Percentiles rank a stretch among this genome's conserved stretches.
phyloP scores from a whole-genome alignment of 2,113 vertebrate genomes.

The Merops nubicus region DNA sequence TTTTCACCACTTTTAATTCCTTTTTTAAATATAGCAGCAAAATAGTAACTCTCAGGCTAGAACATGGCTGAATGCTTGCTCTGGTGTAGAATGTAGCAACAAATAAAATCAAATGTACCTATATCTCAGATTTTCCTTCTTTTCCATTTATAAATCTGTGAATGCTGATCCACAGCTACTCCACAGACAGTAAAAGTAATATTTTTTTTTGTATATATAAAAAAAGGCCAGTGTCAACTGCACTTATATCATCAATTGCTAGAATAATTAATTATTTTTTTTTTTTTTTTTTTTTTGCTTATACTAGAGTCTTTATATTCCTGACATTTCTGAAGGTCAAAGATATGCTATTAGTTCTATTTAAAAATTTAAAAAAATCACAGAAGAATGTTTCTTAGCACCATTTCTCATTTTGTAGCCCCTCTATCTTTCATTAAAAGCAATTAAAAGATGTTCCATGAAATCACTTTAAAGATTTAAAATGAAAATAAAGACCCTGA shows the following conservation, averaged over 20 bases:
- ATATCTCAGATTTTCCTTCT: background rate
- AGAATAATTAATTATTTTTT: no score
- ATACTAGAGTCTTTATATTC: background rate
- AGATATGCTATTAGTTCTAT: background rate
- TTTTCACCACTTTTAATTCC: background rate
- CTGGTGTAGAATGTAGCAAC: background rate
- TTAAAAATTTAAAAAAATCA: background rate
- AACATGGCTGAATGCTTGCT: background rate
- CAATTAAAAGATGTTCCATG: background rate
- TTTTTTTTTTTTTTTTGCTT: background rate
- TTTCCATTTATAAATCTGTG: background rate
- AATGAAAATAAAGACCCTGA: background rate
- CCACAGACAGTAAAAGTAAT: background rate
- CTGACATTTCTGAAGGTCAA: background rate
- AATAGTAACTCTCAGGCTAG: background rate
- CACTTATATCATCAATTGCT: background rate
- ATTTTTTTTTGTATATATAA: background rate
- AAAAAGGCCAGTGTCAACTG: background rate
- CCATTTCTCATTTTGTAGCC: fast-evolving
- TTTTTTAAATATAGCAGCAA: background rate
- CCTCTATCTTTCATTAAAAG: background rate
- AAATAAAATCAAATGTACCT: background rate
- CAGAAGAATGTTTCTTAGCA: background rate
- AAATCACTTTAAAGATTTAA: background rate
- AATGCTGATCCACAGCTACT: background rate